These are phyloP conservation scores for Euphonia xanthogaster DNA, from an alignment of 2,797 vertebrate species.

Conservation along the genomic window DNA sequence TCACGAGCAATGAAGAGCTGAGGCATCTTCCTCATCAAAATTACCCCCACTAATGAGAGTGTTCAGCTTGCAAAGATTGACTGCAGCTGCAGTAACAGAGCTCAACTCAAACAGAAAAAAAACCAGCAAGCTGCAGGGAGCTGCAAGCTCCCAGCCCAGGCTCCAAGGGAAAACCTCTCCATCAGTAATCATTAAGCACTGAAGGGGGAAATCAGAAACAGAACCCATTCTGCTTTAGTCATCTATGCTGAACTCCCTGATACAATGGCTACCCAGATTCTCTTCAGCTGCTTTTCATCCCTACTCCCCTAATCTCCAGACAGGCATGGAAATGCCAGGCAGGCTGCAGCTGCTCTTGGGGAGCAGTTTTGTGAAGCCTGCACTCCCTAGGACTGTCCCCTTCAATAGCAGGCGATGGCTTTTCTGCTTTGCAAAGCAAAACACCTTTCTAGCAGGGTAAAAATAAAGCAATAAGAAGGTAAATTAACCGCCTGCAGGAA, in stretches of 20 bases:
- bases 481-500: neutral
- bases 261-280: neutral
- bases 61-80: neutral
- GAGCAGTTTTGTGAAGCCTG: neutral
- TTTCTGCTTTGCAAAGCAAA: neutral
- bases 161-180: neutral
- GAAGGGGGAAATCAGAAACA: conserved; percentile 33
- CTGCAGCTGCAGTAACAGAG: neutral
- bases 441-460: neutral
- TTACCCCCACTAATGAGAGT: neutral
- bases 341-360: neutral
- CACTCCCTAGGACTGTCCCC: neutral
- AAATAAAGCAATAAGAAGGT: neutral
- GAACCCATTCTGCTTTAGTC: neutral
- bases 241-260: neutral
- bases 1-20: neutral
- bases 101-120: neutral
- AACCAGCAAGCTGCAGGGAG: neutral
- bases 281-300: neutral
- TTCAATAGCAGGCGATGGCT: neutral
- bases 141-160: neutral
- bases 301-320: neutral
- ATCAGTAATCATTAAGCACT: conserved; percentile 12
- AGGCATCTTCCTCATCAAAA: neutral
- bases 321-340: neutral